phyloP scores from a whole-genome alignment of 2,888 invertebrate species.

The Polymixis lichenea region DNA sequence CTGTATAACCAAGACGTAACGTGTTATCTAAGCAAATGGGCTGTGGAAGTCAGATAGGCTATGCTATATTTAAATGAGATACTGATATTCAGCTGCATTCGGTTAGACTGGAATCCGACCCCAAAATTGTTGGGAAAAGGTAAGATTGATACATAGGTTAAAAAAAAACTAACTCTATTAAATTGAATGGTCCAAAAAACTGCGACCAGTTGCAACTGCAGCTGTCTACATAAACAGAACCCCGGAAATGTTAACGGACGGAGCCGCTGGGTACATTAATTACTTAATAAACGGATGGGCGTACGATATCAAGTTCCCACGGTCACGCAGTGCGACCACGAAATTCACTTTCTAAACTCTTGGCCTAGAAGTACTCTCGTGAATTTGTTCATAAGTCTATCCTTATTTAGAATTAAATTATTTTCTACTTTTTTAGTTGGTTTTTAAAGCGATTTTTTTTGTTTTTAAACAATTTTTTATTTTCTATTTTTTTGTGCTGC shows the following conservation, averaged over 20 bases:
- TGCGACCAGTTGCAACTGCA: slow-evolving; percentile 24
- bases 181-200: not conserved
- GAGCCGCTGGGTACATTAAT: slow-evolving; percentile 54
- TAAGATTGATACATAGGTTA: not conserved
- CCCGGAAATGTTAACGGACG: slow-evolving; percentile 52
- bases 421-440: too few species aligned
- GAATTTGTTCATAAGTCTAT: slow-evolving; percentile 7
- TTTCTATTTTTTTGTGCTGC: too few species aligned
- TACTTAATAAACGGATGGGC: slow-evolving; percentile 61
- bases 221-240: slow-evolving; percentile 29
- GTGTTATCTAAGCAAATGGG: not conserved
- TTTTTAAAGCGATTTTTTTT: too few species aligned
- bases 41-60: too few species aligned
- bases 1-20: not conserved
- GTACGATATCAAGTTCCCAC: slow-evolving; percentile 65
- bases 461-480: too few species aligned
- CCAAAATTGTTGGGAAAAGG: not conserved
- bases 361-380: slow-evolving; percentile 40
- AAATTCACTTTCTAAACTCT: slow-evolving; percentile 71
- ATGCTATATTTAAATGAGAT: too few species aligned
- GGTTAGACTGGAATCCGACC: not conserved
- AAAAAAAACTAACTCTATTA: not conserved
- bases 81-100: not conserved
- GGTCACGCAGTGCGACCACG: slow-evolving; percentile 61
- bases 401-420: too few species aligned